A percentile compares a stretch with the other conserved stretches of the same genome.
These are phyloP conservation scores for Thelaira solivaga DNA, from an alignment of 2,888 invertebrate species.

Conservation along the genomic window DNA sequence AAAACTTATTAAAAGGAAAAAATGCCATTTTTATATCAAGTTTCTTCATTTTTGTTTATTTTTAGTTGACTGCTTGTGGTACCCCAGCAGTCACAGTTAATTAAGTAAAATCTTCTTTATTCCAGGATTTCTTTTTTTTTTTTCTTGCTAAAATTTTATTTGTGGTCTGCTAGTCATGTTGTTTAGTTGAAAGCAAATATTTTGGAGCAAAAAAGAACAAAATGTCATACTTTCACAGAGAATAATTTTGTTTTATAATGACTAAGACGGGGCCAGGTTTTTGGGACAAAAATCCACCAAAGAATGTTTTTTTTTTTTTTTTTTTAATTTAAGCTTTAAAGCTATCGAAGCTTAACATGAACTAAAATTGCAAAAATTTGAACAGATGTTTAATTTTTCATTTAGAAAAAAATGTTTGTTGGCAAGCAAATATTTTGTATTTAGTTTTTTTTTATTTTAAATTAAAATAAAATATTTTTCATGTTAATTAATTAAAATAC, in stretches of 20 bases:
- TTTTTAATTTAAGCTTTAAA: too few species aligned
- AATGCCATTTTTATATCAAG: constrained; percentile 18
- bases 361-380: too few species aligned
- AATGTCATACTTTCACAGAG: constrained; percentile 1
- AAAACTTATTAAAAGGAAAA: constrained; percentile 30
- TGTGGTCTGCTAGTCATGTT: constrained; percentile 35
- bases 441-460: too few species aligned
- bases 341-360: too few species aligned
- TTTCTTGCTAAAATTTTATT: constrained; percentile 20
- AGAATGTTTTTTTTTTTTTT: too few species aligned
- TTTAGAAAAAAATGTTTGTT: too few species aligned
- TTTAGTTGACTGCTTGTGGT: constrained; percentile 24
- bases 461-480: neutral
- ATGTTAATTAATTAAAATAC: constrained; percentile 1
- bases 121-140: constrained; percentile 15
- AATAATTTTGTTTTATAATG: neutral
- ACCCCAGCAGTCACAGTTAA: constrained; percentile 54
- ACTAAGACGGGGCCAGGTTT: neutral
- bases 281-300: neutral
- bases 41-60: constrained; percentile 34
- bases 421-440: too few species aligned
- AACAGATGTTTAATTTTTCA: too few species aligned
- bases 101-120: constrained; percentile 51
- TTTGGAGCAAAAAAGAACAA: neutral
- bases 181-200: constrained; percentile 29